Evolutionary conservation across 2,888 invertebrate genomes (phyloP).

Genomic region (Magallana nippona): DNA sequence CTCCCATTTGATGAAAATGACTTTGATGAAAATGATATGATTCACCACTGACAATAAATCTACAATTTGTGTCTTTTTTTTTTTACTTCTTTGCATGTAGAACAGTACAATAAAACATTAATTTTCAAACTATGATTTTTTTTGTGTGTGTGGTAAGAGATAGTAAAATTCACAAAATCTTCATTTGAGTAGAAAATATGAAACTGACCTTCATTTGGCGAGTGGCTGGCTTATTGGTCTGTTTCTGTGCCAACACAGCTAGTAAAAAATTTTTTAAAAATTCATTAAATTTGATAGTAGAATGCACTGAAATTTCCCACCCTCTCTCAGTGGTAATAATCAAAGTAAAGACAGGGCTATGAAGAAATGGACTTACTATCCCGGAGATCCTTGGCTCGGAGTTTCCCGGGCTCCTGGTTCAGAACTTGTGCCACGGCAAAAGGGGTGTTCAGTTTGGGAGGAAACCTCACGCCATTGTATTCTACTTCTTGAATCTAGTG

Average conservation of each 20-base stretch:
- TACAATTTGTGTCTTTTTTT: not conserved
- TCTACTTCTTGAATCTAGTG: constrained; percentile 65
- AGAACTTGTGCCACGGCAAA: constrained; percentile 78
- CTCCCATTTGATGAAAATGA: too few species aligned
- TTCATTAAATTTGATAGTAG: too few species aligned
- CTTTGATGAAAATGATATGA: not conserved
- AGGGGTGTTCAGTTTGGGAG: constrained; percentile 74
- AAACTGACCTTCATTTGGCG: constrained; percentile 76
- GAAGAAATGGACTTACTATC: constrained; percentile 70
- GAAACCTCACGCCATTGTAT: constrained; percentile 76
- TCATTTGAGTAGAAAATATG: not conserved
- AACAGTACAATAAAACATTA: too few species aligned
- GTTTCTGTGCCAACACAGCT: constrained; percentile 71
- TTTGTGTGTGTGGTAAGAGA: too few species aligned
- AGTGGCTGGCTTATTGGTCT: constrained; percentile 66
- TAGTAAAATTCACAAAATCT: too few species aligned
- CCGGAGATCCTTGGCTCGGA: constrained; percentile 77
- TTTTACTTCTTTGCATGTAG: too few species aligned
- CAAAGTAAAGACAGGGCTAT: not conserved
- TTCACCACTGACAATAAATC: not conserved
- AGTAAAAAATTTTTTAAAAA: constrained; percentile 11
- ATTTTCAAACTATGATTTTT: too few species aligned
- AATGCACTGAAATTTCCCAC: too few species aligned
- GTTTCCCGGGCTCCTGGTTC: constrained; percentile 78
- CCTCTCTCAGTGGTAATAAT: too few species aligned